These are phyloP conservation scores for Apistogramma diplotaenia DNA, from an alignment of 2,113 vertebrate genomes.

Conservation along the genomic window DNA sequence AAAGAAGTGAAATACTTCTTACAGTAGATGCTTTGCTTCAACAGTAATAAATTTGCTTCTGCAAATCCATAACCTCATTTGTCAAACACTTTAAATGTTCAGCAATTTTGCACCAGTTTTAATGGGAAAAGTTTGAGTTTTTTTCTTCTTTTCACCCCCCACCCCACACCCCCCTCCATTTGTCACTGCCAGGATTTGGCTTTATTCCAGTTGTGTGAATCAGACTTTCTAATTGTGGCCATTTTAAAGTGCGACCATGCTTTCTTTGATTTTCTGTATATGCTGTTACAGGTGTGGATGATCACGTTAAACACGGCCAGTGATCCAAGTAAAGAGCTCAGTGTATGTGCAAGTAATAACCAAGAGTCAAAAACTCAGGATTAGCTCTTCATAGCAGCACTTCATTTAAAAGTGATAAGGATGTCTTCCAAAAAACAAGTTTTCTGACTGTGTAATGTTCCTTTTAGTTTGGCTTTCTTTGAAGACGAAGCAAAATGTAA, in stretches of 20 bases:
- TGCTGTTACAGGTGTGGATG: neutral
- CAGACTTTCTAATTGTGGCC: neutral
- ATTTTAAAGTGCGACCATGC: no score
- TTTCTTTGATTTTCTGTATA: no score
- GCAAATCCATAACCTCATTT: neutral
- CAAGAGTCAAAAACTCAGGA: neutral
- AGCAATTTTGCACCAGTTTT: conserved; percentile 31
- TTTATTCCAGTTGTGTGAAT: conserved; percentile 31
- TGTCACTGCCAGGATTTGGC: neutral
- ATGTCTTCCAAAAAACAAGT: neutral
- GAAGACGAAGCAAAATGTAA: neutral
- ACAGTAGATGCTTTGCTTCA: neutral
- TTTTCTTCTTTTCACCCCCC: neutral
- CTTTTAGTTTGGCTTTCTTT: neutral
- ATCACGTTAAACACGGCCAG: neutral
- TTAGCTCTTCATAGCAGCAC: neutral
- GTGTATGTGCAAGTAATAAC: neutral
- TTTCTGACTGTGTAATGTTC: neutral
- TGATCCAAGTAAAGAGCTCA: neutral
- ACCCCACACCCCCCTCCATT: neutral
- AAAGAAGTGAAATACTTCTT: neutral
- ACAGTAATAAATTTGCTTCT: neutral
- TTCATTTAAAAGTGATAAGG: no score
- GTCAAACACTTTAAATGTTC: neutral
- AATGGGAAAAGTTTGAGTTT: conserved; percentile 46